Evolutionary conservation across 2,797 vertebrate species (phyloP).

Genomic region (Petrocephalus schoutedeni): DNA sequence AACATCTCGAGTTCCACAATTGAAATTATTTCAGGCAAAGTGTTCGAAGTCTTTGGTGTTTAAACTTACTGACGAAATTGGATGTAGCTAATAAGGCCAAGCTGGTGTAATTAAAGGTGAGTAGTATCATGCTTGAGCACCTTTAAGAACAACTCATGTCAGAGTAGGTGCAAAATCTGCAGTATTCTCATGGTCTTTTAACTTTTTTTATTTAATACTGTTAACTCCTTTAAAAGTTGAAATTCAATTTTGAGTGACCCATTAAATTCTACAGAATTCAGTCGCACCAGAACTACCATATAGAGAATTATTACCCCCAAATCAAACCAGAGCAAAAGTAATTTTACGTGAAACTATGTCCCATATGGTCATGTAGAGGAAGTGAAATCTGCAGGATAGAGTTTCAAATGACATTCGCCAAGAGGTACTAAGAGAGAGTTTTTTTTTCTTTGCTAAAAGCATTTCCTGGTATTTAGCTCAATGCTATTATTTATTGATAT

Average conservation of each 20-base stretch:
- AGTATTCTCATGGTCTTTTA: not conserved
- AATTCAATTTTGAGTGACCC: not conserved
- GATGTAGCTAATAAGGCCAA: not conserved
- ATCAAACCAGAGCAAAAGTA: not conserved
- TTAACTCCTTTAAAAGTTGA: not conserved
- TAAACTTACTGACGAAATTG: not conserved
- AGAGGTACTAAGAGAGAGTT: not conserved
- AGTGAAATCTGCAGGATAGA: not conserved
- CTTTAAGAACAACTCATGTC: not conserved
- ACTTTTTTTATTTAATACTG: not conserved
- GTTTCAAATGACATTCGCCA: not conserved
- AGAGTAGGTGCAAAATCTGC: not conserved
- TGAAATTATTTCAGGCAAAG: not conserved
- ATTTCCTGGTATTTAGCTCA: not conserved
- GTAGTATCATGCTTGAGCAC: not conserved
- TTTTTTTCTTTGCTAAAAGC: constrained; percentile 9
- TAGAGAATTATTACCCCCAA: not conserved
- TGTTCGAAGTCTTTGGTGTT: not conserved
- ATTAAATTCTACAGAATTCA: not conserved
- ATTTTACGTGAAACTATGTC: not conserved
- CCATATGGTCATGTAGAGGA: not conserved
- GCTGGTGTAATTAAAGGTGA: not conserved
- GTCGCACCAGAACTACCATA: not conserved
- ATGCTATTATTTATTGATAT: not conserved
- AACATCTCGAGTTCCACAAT: not conserved